These are phyloP conservation scores for Ischnus inquisitorius DNA, from an alignment of 2,888 invertebrate species.

Conservation along the genomic window DNA sequence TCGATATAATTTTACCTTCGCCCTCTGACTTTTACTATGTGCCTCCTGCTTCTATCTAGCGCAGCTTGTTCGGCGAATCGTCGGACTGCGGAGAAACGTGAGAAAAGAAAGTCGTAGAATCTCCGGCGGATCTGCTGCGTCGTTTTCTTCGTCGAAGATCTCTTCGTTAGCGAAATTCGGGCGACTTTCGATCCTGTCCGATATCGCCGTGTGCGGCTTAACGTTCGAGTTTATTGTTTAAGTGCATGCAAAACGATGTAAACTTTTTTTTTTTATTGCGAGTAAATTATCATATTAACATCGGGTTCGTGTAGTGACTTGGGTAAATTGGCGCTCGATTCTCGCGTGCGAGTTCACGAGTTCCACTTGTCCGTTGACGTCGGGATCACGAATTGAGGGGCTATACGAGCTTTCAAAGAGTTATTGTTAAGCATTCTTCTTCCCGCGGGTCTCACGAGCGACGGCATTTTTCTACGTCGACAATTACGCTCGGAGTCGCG, in stretches of 20 bases:
- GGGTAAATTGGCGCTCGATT: not conserved
- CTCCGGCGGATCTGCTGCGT: not conserved
- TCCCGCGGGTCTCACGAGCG: not conserved
- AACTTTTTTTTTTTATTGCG: constrained; percentile 35
- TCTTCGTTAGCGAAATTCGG: constrained; percentile 11
- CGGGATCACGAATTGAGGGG: constrained; percentile 1
- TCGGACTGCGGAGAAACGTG: constrained; percentile 43
- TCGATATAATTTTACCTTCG: constrained; percentile 33
- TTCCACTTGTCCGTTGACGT: not conserved
- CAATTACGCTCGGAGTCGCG: not conserved
- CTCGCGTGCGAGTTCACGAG: constrained; percentile 5
- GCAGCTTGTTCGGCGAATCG: constrained; percentile 63
- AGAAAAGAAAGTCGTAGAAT: not conserved
- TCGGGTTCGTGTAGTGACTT: constrained; percentile 10
- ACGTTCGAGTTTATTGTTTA: not conserved
- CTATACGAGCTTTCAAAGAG: not conserved
- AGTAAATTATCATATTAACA: constrained; percentile 41
- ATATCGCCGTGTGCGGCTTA: not conserved
- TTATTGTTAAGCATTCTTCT: constrained; percentile 25
- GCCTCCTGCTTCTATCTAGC: constrained; percentile 62
- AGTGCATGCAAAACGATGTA: constrained; percentile 25
- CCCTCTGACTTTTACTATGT: constrained; percentile 54
- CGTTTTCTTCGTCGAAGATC: not conserved
- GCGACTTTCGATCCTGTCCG: constrained; percentile 11
- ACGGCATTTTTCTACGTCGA: not conserved